Base-by-base conservation (phyloP, 2,888 invertebrate species). In the Parnassius glacialis region DNA sequence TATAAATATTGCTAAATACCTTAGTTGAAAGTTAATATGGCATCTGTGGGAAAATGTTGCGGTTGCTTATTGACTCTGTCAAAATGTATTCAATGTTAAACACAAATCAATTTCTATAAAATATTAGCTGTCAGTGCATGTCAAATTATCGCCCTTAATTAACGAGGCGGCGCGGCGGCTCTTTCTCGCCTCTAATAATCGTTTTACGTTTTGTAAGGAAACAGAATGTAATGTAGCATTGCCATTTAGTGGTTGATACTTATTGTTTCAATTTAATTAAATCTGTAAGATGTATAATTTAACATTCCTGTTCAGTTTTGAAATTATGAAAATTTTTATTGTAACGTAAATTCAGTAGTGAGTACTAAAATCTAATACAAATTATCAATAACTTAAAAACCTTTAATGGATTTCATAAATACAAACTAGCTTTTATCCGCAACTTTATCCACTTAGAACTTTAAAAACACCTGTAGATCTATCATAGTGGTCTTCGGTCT, bases 41-140 rank as follows among this genome's bases (percentile, higher is more conserved):
- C 43, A 67, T 70, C 70, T 74, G 67, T 70, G 74, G 75, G 78
- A 81, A 79, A 81, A 34, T 34, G 34, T 34, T 34, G 83, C 84
- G 80, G 88, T 87, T 87, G 88, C 88, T 90, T 88, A 90, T 90
- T 90, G 88, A 87, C 81, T 88, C 84, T 89, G 90, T 89, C 90
- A 90, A 86, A 90, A 89, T 88, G 83, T 85, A 89, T 88, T 87
- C 86, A 84, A 87, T 84, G 84, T 86, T 82, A 85, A 90, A 88
- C 87, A 89, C 88, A 90, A 90, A 90, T 90, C 90, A 90, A 90
- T 90, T 90, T 86, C 80, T 81, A 85, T 74, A 81, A 81, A 81
- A 84, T 84, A 89, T 89, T 85, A 87, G 85, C 90, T 90, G 91
- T 90, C 91, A 83, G 79, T 66, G 80, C 80, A 81, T 80, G 87